Percentiles rank a stretch among this genome's conserved stretches.
Evolutionary conservation across 2,113 vertebrate genomes (phyloP).

Genomic region (Sminthopsis crassicaudata): DNA sequence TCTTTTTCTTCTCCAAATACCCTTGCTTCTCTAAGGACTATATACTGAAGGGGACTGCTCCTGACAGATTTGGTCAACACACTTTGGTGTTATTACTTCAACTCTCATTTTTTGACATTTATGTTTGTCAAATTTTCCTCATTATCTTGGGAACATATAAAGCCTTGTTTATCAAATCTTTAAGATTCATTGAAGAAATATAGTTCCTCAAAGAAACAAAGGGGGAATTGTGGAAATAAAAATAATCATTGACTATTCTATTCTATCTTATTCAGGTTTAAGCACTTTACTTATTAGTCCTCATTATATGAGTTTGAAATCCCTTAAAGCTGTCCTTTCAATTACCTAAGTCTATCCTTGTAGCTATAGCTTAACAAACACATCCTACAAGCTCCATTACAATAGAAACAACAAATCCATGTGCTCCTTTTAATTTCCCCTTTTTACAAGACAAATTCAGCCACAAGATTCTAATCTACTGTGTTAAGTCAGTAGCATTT

Average conservation of each 20-base stretch:
- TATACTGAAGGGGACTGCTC: too few species aligned
- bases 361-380: neutral
- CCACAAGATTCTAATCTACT: neutral
- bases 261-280: too few species aligned
- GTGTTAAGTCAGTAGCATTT: neutral
- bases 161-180: too few species aligned
- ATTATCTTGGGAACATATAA: too few species aligned
- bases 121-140: too few species aligned
- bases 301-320: neutral
- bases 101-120: too few species aligned
- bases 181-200: too few species aligned
- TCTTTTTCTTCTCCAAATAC: too few species aligned
- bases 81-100: too few species aligned
- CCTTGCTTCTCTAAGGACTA: too few species aligned
- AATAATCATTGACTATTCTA: neutral
- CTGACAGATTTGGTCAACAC: too few species aligned
- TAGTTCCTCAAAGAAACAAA: neutral
- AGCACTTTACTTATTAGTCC: too few species aligned
- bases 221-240: neutral
- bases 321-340: neutral
- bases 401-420: neutral
- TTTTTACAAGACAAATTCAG: neutral
- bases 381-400: neutral
- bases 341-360: neutral
- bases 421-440: neutral